Base-by-base conservation (phyloP, 2,888 invertebrate genomes). In the Asteroscopus sphinx region DNA sequence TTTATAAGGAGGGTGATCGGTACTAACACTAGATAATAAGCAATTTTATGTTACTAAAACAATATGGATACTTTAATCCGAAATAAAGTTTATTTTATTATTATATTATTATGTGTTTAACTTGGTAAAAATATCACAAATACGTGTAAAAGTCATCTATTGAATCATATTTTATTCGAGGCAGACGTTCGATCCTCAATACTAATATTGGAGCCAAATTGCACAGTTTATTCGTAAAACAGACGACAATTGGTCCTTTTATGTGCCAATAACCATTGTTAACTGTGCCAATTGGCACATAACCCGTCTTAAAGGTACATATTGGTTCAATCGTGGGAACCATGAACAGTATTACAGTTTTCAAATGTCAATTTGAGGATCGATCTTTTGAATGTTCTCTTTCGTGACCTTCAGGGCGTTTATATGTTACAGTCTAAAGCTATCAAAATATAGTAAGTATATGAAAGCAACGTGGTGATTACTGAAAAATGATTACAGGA, bases 201-300 rank as follows among this genome's bases (percentile, higher is more conserved):
- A 45, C 49, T 45, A 48, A 69, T 60, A 73, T 72, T 65, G 70
- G 40, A 74, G 77, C 73, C 74, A 77, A 81, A 81, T 81, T 73
- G 73, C 63, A 66, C 64, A 70, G 76, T 76, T 80, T 72, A 77
- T 66, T 58, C 55, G 67, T 72, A 77, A 79, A 77, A 75, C 71
- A 63, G 65, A 65, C 63, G 63, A 58, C 74, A 71, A 81, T 81
- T 57, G 69, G 60, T 60, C 67, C 69, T 55, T 78, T 80, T 79
- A 77, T 79, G 68, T 71, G 73, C 68, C 81, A 75, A 81, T 81
- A 74, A 80, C 71, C 65, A 69, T 62, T 70, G 74, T 74, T 73
- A 76, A 73, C 71, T 69, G 56, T 74, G 68, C 73, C 78, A 65
- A 68, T 75, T 78, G 74, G 77, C 70, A 73, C 59, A 74, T 74